Percentiles rank a stretch among this genome's conserved stretches.
Conservation (phyloP, 2,888 invertebrate genomes). For the Lochmaea capreae region DNA sequence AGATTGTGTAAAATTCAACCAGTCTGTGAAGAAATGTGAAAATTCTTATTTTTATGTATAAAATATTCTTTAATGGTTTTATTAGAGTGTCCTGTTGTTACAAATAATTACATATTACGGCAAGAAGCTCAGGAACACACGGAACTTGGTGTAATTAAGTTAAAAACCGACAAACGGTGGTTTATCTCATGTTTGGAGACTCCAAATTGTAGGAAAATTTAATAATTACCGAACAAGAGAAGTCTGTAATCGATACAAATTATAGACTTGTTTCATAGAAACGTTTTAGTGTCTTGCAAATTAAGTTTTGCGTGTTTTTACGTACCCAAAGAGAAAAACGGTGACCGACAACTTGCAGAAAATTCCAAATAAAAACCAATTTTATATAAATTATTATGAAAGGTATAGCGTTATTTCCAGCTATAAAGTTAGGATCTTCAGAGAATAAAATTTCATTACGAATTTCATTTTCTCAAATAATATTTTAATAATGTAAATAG, state of each 20-base stretch:
- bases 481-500: no score
- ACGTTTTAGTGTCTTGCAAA: background rate
- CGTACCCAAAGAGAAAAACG: no score
- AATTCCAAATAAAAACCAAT: no score
- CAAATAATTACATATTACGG: background rate
- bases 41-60: no score
- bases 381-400: no score
- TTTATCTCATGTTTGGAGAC: conserved; percentile 1
- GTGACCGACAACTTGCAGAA: no score
- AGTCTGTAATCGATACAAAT: background rate
- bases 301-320: background rate
- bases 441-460: no score
- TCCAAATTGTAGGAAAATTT: background rate
- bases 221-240: background rate
- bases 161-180: background rate
- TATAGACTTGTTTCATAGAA: background rate
- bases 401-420: no score
- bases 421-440: no score
- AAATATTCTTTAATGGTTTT: background rate
- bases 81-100: background rate
- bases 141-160: background rate
- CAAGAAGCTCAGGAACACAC: background rate
- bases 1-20: no score
- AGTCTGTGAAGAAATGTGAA: no score
- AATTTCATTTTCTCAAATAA: no score